A percentile compares a stretch with the other conserved stretches of the same genome.
phyloP scores from a whole-genome alignment of 1,140 invertebrate species.

The Drosophila bipectinata region DNA sequence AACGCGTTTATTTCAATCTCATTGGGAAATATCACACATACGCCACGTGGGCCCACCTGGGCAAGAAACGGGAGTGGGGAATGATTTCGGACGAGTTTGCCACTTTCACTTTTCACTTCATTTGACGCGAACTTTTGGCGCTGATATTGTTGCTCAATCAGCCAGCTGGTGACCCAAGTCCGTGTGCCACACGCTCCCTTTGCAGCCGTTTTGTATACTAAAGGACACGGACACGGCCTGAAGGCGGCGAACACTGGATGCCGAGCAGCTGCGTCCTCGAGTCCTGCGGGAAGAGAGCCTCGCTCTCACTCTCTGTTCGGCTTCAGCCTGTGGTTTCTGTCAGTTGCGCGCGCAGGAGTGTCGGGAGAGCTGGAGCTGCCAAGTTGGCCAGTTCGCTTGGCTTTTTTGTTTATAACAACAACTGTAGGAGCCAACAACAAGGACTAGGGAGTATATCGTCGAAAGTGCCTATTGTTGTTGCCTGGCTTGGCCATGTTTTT shows the following conservation, averaged over 20 bases:
- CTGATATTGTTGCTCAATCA: constrained; percentile 29
- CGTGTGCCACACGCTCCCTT: constrained; percentile 49
- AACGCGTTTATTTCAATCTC: constrained; percentile 44
- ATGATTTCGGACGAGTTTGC: constrained; percentile 35
- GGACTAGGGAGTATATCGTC: constrained; percentile 35
- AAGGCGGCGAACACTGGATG: constrained; percentile 45
- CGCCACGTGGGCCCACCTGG: constrained; percentile 40
- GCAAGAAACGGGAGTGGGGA: constrained; percentile 1
- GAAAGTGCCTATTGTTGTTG: constrained; percentile 31
- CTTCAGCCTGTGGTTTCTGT: constrained; percentile 4
- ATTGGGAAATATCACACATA: constrained; percentile 53
- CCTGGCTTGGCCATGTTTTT: constrained; percentile 35
- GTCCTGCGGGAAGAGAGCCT: constrained; percentile 65
- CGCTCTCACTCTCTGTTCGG: neutral
- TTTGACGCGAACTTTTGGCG: constrained; percentile 53
- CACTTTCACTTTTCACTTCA: constrained; percentile 75
- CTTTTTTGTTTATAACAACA: constrained; percentile 70
- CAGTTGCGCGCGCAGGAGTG: constrained; percentile 65
- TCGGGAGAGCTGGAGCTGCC: constrained; percentile 47
- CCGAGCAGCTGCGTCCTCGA: constrained; percentile 65
- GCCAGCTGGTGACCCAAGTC: constrained; percentile 4
- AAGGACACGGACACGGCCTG: constrained; percentile 19
- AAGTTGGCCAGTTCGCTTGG: constrained; percentile 43
- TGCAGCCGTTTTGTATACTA: constrained; percentile 70
- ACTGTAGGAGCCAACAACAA: constrained; percentile 31